These are phyloP conservation scores for Alviniconcha marisindica DNA, from an alignment of 1,140 invertebrate genomes.

Conservation along the genomic window DNA sequence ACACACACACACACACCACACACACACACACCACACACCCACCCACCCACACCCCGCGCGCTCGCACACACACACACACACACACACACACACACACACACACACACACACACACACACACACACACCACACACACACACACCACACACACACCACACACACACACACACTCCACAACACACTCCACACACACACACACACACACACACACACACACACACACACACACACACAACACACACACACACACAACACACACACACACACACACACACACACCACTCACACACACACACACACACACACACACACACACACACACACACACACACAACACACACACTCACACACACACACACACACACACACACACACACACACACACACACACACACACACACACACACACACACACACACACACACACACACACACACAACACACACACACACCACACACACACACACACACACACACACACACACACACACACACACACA, in stretches of 20 bases:
- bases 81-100: not conserved
- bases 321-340: not conserved
- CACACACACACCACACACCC: too few relatives aligned
- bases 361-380: not conserved
- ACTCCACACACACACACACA: not conserved
- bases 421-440: slow-evolving; percentile 9
- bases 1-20: not conserved
- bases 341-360: not conserved
- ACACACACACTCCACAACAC: too few relatives aligned
- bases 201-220: not conserved
- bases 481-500: slow-evolving; percentile 21
- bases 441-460: slow-evolving; percentile 14
- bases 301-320: slow-evolving; percentile 12
- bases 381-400: slow-evolving; percentile 5
- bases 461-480: slow-evolving; percentile 10
- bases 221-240: not conserved
- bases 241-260: too few relatives aligned
- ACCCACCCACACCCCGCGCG: too few relatives aligned
- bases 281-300: slow-evolving; percentile 12
- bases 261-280: too few relatives aligned
- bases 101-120: not conserved
- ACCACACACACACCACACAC: too few relatives aligned
- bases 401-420: too few relatives aligned
- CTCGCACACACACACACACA: not conserved
- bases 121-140: too few relatives aligned